phyloP scores from a whole-genome alignment of 2,113 vertebrate genomes.

The Cephalopholis sonnerati region DNA sequence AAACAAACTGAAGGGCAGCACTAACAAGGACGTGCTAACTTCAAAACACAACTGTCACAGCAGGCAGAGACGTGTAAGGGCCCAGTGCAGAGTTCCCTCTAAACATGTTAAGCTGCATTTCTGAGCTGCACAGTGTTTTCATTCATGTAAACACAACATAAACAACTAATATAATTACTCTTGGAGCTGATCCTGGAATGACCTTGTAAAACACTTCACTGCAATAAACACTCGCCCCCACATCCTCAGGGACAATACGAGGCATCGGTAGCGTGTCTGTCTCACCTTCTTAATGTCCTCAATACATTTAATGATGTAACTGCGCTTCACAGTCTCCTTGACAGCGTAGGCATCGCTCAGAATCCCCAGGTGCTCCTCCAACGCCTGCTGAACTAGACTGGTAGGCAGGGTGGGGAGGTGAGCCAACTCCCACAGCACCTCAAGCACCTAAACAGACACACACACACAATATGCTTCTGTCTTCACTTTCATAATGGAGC shows the following conservation, averaged over 20 bases:
- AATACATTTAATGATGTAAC: constrained; percentile 98
- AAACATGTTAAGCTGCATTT: constrained; percentile 7
- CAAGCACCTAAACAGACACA: constrained; percentile 88
- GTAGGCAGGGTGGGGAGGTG: constrained; percentile 95
- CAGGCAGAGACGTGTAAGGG: constrained; percentile 7
- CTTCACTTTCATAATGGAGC: background rate
- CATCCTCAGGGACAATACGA: constrained; percentile 2
- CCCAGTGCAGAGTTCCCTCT: background rate
- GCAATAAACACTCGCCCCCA: background rate
- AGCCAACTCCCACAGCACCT: constrained; percentile 97
- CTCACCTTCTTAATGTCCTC: constrained; percentile 98
- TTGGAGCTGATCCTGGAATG: background rate
- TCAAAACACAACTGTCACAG: constrained; percentile 30
- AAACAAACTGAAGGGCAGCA: background rate
- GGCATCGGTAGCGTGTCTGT: background rate
- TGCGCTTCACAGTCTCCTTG: constrained; percentile 95
- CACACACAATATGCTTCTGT: constrained; percentile 4
- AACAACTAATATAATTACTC: background rate
- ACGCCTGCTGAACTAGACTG: constrained; percentile 94
- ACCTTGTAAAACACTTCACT: background rate
- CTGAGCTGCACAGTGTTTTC: background rate
- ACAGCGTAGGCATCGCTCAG: constrained; percentile 98
- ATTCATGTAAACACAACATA: background rate
- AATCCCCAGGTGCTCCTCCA: constrained; percentile 97
- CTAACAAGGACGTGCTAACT: constrained; percentile 29